Base-by-base conservation (phyloP, 2,888 invertebrate species). In the Flexamia atlantica region DNA sequence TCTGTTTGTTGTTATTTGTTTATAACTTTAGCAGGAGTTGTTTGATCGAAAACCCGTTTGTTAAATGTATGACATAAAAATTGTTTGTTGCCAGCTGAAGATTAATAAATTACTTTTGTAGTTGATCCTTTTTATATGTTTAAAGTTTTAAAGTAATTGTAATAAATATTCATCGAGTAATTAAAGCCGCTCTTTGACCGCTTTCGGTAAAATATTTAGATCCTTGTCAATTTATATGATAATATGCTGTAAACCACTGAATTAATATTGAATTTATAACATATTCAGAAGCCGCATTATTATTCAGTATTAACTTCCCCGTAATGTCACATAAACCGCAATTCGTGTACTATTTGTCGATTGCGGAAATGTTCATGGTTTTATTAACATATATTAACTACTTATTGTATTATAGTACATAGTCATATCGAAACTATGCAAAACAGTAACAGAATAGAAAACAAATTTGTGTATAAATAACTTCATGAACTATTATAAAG, bases 261-360 rank as follows among this genome's bases (percentile, higher is more conserved):
- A 64, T 64, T 64, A 64, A 64, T 64, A 64, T 64, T 64, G 64
- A 64, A 64, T 12, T 64, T 64, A 64, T 64, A 64, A 64, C 30
- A 64, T 64, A 64, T 64, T 64, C 64, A 28, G 64, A 64, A 64
- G 64, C 64, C 64, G 14, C 64, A 64, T 64, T 64, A 64, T 64
- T 17, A 64, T 64, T 64, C 64, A 25, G 53, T n/a, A 64, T 64
- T 64, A 64, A 25, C 28, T 25, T 64, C 17, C 14, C 28, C 64
- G 64, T 28, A 28, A 28, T 64, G 28, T 30, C 64, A 30, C 64
- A 28, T 28, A 12, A 64, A 64, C 28, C 64, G 30, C 28, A 17
- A 64, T 30, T 64, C 64, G 1, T 30, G 25, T 14, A 23, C 23
- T 64, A n/a, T 64, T 64, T 28, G 25, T 28, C 28, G 64, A 14